These are phyloP conservation scores for Ophion obscuratus DNA, from an alignment of 2,888 invertebrate genomes.

Conservation along the genomic window DNA sequence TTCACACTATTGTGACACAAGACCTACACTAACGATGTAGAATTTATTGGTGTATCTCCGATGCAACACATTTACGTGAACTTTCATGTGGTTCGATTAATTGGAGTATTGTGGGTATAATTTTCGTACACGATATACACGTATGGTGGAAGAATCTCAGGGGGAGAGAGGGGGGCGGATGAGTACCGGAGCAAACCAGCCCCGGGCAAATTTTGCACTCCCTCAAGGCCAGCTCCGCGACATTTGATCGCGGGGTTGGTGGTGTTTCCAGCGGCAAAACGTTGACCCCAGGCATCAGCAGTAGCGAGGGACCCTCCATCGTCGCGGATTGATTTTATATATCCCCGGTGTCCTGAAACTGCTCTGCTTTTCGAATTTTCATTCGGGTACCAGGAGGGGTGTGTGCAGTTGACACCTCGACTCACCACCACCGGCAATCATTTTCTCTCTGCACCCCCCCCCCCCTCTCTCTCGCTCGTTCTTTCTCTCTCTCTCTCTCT, in stretches of 20 bases:
- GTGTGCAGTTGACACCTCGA: slow-evolving; percentile 76
- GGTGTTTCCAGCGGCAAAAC: slow-evolving; percentile 38
- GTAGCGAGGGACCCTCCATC: slow-evolving; percentile 44
- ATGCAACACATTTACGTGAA: not conserved
- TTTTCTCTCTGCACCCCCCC: slow-evolving; percentile 39
- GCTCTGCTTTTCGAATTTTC: slow-evolving; percentile 78
- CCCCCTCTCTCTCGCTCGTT: not conserved
- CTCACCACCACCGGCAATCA: slow-evolving; percentile 47
- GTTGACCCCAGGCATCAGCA: slow-evolving; percentile 51
- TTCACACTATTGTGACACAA: not conserved
- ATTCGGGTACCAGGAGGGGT: slow-evolving; percentile 68
- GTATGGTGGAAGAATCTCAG: slow-evolving; percentile 1
- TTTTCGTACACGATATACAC: slow-evolving; percentile 2
- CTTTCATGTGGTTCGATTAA: not conserved
- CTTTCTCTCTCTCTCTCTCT: slow-evolving; percentile 1
- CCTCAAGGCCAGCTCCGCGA: slow-evolving; percentile 44
- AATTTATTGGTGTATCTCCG: not conserved
- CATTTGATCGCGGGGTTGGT: slow-evolving; percentile 30
- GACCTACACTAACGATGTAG: not conserved
- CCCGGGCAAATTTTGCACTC: slow-evolving; percentile 49
- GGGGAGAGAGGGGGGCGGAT: not conserved
- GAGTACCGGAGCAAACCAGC: slow-evolving; percentile 32
- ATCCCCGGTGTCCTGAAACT: slow-evolving; percentile 47
- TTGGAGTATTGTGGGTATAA: slow-evolving; percentile 8
- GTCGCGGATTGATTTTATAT: slow-evolving; percentile 66